Evolutionary conservation across 2,797 vertebrate species (phyloP).

Genomic region (Sebastes miniatus): DNA sequence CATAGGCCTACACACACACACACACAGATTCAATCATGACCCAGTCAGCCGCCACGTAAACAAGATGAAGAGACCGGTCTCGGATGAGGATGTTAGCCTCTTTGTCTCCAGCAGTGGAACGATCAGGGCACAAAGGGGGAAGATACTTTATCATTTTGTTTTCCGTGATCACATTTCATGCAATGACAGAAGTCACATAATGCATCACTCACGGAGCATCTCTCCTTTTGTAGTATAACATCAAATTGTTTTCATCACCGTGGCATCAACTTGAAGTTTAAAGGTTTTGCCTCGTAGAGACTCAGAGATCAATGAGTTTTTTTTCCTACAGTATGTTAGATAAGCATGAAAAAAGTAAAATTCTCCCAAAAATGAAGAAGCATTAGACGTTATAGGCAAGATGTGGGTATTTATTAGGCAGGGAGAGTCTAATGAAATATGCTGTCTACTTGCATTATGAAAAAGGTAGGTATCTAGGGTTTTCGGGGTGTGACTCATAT

Average conservation of each 20-base stretch:
- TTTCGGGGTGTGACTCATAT: neutral
- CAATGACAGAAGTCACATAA: neutral
- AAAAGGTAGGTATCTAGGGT: neutral
- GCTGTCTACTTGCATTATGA: neutral
- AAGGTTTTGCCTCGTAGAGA: neutral
- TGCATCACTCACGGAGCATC: neutral
- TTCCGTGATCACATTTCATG: neutral
- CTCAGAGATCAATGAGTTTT: neutral
- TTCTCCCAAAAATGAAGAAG: neutral
- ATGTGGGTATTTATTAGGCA: neutral
- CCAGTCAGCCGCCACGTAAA: constrained; percentile 46
- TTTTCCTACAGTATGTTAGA: neutral
- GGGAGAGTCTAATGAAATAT: neutral
- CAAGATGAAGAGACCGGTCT: constrained; percentile 22
- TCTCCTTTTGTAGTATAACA: neutral
- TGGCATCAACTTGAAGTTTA: neutral
- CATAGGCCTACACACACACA: constrained; percentile 21
- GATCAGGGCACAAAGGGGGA: neutral
- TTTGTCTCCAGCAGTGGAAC: constrained; percentile 1
- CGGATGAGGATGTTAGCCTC: constrained; percentile 9
- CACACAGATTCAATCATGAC: constrained; percentile 45
- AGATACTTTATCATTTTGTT: neutral
- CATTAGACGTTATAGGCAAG: neutral
- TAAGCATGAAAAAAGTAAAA: neutral
- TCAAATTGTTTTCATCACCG: neutral